Percentiles rank a stretch among this genome's conserved stretches.
Conservation (phyloP, 2,797 vertebrate species). For the Numenius phaeopus region DNA sequence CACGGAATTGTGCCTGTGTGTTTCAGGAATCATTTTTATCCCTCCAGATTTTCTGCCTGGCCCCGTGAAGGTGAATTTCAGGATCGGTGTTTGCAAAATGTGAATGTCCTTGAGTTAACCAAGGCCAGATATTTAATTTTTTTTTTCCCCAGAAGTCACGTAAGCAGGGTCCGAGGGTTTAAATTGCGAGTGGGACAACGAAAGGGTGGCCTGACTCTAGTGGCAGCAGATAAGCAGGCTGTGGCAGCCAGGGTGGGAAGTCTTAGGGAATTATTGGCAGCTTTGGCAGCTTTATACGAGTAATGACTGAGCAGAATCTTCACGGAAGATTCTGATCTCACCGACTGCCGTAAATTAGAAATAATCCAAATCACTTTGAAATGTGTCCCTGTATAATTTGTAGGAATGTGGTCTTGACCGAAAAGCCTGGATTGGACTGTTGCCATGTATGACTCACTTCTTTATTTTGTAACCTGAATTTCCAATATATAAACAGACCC, state of each 20-base stretch:
- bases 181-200: not conserved
- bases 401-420: not conserved
- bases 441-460: not conserved
- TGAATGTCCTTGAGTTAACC: not conserved
- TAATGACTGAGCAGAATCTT: constrained; percentile 28
- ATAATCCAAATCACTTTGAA: not conserved
- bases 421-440: not conserved
- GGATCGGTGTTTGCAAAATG: not conserved
- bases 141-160: not conserved
- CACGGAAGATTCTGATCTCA: not conserved
- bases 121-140: not conserved
- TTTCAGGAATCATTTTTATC: not conserved
- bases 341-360: not conserved
- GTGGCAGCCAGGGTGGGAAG: not conserved
- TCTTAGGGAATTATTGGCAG: not conserved
- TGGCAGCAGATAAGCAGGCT: not conserved
- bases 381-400: not conserved
- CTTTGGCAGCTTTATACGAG: not conserved
- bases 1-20: not conserved
- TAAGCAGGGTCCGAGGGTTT: not conserved
- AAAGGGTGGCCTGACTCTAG: not conserved
- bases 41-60: not conserved
- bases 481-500: not conserved
- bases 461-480: constrained; percentile 20
- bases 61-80: not conserved